phyloP scores from a whole-genome alignment of 37 sponge, comb jelly and placozoan genomes.

The Lycopodina hypogea region DNA sequence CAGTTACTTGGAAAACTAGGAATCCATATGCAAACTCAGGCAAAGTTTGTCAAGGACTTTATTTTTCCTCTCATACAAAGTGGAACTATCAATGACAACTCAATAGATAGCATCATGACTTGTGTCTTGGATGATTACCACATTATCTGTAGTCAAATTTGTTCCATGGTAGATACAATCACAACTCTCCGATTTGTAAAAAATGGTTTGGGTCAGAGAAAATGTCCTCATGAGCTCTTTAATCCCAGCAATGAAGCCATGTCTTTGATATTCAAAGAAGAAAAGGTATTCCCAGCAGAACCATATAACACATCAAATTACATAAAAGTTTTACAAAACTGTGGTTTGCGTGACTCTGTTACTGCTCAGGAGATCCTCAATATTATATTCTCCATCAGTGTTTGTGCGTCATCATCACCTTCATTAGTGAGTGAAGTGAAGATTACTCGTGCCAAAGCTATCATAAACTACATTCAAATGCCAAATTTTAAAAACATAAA shows the following conservation, averaged over 20 bases:
- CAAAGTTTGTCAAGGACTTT: slow-evolving; percentile 9
- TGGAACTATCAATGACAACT: background rate
- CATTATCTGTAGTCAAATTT: background rate
- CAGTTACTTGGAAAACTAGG: slow-evolving; percentile 12
- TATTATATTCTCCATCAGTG: slow-evolving; percentile 25
- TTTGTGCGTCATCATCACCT: background rate
- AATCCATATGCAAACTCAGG: slow-evolving; percentile 4
- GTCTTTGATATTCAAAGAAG: slow-evolving; percentile 18
- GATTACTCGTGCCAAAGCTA: slow-evolving; percentile 32
- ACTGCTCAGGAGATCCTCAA: slow-evolving; percentile 32
- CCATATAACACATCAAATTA: slow-evolving; percentile 15
- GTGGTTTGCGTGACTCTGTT: slow-evolving; percentile 25
- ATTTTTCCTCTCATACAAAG: slow-evolving; percentile 30
- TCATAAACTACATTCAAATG: slow-evolving; percentile 1
- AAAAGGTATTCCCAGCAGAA: slow-evolving; percentile 45
- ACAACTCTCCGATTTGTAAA: slow-evolving; percentile 13
- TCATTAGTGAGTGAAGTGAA: background rate
- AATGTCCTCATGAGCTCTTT: slow-evolving; percentile 5
- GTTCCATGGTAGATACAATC: background rate
- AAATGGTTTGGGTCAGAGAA: background rate
- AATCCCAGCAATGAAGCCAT: slow-evolving; percentile 21
- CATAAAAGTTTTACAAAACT: background rate
- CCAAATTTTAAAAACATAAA: background rate
- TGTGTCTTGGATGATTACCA: slow-evolving; percentile 22
- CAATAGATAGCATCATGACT: slow-evolving; percentile 10